Conservation (phyloP, 2,888 invertebrate genomes). For the Drosophila kambysellisi region DNA sequence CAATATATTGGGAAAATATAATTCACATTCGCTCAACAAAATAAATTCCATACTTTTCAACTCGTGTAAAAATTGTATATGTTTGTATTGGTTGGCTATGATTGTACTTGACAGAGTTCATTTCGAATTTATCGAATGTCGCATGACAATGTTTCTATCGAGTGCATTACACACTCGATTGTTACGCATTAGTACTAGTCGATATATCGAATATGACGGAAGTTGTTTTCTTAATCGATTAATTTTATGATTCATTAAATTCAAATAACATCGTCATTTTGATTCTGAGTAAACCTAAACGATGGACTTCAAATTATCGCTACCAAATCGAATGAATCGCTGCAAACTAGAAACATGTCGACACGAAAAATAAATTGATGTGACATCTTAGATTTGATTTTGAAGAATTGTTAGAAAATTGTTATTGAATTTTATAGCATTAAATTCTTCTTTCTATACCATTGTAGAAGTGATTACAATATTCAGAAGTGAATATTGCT, state of each 20-base stretch:
- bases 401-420: not conserved
- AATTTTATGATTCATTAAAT: not conserved
- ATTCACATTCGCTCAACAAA: constrained; percentile 63
- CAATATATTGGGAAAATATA: constrained; percentile 38
- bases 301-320: not conserved
- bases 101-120: constrained; percentile 29
- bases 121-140: constrained; percentile 29
- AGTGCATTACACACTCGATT: constrained; percentile 1
- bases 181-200: not conserved
- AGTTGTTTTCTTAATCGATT: not conserved
- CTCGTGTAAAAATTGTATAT: constrained; percentile 60
- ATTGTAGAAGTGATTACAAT: not conserved
- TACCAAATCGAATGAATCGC: not conserved
- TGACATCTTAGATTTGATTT: not conserved
- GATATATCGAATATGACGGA: not conserved
- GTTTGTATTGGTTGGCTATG: constrained; percentile 41
- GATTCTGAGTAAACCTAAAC: not conserved
- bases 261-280: not conserved
- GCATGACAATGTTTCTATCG: constrained; percentile 8
- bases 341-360: not conserved
- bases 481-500: not conserved
- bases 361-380: not conserved
- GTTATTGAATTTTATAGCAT: not conserved
- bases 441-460: not conserved
- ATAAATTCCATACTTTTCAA: constrained; percentile 75